Evolutionary conservation across 1,140 invertebrate species (phyloP).

Genomic region (Drosophila biarmipes): DNA sequence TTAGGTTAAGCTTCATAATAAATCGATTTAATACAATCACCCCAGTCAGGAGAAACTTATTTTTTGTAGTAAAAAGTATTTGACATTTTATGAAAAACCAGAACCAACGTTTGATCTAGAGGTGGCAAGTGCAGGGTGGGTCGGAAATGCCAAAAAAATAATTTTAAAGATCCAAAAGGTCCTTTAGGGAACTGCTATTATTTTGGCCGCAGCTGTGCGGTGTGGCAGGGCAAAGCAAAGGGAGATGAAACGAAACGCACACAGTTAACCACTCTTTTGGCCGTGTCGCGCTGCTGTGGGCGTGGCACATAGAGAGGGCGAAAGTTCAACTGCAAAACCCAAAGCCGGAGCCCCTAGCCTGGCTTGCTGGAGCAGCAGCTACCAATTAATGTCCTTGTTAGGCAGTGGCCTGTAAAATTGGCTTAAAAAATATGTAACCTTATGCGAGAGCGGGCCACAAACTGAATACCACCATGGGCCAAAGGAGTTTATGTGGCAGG

Average conservation of each 20-base stretch:
- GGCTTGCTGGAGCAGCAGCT: conserved; percentile 45
- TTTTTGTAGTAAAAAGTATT: too few species aligned
- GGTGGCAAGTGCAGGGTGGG: too few species aligned
- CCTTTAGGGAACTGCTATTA: too few species aligned
- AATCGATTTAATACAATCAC: too few species aligned
- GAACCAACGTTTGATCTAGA: too few species aligned
- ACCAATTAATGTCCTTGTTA: conserved; percentile 84
- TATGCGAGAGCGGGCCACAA: conserved; percentile 62
- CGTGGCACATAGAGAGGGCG: conserved; percentile 25
- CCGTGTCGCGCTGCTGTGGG: conserved; percentile 49
- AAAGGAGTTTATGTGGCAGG: conserved; percentile 6
- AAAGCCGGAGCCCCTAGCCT: conserved; percentile 11
- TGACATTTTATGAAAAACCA: too few species aligned
- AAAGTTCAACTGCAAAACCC: conserved; percentile 14
- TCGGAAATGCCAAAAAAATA: not conserved
- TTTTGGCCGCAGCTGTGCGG: conserved; percentile 6
- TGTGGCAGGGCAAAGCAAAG: conserved; percentile 9
- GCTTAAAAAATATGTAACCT: conserved; percentile 83
- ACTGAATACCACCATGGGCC: conserved; percentile 5
- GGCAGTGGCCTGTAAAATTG: conserved; percentile 83
- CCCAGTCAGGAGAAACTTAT: too few species aligned
- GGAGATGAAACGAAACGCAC: conserved; percentile 49
- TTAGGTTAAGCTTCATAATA: too few species aligned
- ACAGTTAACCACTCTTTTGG: conserved; percentile 76
- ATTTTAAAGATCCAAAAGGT: too few species aligned